Evolutionary conservation across 2,888 invertebrate genomes (phyloP).

Genomic region (Homarus gammarus): DNA sequence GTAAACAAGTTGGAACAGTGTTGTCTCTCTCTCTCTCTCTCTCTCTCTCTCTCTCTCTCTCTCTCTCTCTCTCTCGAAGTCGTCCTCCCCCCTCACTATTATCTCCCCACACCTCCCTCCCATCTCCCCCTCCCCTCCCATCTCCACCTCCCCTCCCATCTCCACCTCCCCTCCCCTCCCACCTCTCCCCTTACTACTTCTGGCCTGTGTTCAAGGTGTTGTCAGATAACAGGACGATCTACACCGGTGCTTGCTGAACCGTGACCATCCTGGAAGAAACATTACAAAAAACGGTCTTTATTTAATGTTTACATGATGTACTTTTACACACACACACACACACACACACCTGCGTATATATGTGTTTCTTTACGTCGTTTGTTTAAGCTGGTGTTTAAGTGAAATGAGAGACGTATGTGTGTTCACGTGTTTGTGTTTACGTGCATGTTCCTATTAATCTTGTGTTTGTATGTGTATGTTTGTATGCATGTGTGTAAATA

Average conservation of each 20-base stretch:
- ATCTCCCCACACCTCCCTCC: not conserved
- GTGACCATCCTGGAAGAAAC: no score
- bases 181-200: no score
- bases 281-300: no score
- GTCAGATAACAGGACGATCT: no score
- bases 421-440: not conserved
- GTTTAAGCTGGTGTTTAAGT: not conserved
- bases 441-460: not conserved
- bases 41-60: constrained; percentile 27
- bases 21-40: constrained; percentile 28
- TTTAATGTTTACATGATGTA: no score
- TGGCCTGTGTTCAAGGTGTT: no score
- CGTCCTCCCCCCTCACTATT: not conserved
- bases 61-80: constrained; percentile 23
- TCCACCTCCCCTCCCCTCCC: not conserved
- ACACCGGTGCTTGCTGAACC: no score
- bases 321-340: not conserved
- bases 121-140: not conserved
- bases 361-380: no score
- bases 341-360: not conserved
- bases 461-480: not conserved
- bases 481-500: not conserved
- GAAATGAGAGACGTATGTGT: not conserved
- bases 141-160: not conserved
- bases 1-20: no score